A percentile compares a stretch with the other conserved stretches of the same genome.
Conservation (phyloP, 2,113 vertebrate genomes). For the Camelus dromedarius region DNA sequence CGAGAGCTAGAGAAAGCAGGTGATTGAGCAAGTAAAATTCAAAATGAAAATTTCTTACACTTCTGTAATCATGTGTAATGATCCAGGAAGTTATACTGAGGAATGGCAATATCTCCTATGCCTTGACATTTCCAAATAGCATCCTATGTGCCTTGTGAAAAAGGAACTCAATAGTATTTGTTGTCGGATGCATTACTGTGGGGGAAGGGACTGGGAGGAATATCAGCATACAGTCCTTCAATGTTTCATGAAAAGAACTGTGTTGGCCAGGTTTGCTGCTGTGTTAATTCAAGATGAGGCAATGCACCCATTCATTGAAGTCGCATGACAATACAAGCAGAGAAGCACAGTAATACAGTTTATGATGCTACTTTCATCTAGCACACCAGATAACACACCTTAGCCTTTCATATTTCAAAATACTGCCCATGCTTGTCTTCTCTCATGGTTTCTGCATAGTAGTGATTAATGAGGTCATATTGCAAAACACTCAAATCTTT, state of each 20-base stretch:
- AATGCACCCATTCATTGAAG: background rate
- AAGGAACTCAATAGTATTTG: background rate
- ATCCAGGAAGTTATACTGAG: background rate
- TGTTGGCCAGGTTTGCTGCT: background rate
- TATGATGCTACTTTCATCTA: background rate
- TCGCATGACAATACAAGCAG: background rate
- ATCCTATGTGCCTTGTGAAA: background rate
- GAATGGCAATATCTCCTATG: background rate
- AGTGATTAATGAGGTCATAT: background rate
- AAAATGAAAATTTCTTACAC: background rate
- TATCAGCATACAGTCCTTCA: background rate
- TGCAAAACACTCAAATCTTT: constrained; percentile 23
- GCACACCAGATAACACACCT: background rate
- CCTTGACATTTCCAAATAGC: background rate
- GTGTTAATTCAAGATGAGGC: background rate
- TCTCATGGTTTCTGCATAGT: background rate
- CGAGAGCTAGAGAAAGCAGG: background rate
- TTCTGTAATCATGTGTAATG: background rate
- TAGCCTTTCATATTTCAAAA: background rate
- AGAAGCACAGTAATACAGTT: background rate
- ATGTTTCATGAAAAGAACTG: background rate
- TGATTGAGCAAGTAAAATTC: background rate
- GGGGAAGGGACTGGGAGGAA: background rate
- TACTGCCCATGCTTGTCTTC: background rate
- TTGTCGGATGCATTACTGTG: background rate